Conservation (phyloP, 2,888 invertebrate species). For the Nudaria mundana region DNA sequence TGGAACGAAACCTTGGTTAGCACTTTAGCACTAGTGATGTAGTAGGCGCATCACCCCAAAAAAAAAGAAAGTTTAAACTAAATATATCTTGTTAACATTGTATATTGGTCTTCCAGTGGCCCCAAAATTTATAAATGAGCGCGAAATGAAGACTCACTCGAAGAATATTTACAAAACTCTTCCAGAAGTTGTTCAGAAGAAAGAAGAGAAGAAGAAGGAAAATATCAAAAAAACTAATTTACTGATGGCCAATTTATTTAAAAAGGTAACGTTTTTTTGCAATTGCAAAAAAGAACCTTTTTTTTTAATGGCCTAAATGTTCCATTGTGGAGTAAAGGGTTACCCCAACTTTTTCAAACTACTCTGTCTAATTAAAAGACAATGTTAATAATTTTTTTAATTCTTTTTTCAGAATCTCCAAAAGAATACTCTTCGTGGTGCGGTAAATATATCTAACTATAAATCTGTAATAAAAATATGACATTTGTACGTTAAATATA, state of each 20-base stretch:
- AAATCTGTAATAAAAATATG: constrained; percentile 80
- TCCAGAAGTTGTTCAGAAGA: constrained; percentile 86
- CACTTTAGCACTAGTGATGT: too few species aligned
- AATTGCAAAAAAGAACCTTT: neutral
- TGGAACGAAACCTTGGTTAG: too few species aligned
- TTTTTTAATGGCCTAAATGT: too few species aligned
- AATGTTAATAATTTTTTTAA: neutral
- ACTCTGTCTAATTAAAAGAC: neutral
- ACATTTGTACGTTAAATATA: constrained; percentile 32
- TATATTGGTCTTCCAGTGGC: constrained; percentile 53
- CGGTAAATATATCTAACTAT: constrained; percentile 84
- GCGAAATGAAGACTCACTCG: constrained; percentile 72
- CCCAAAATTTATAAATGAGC: constrained; percentile 72
- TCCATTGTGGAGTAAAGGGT: too few species aligned
- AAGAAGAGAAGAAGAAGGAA: constrained; percentile 81
- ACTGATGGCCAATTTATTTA: constrained; percentile 88
- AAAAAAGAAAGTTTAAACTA: too few species aligned
- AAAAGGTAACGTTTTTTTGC: too few species aligned
- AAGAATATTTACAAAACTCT: constrained; percentile 83
- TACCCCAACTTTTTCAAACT: too few species aligned
- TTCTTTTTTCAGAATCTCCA: constrained; percentile 83
- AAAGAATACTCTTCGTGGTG: constrained; percentile 83
- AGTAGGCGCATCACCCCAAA: too few species aligned
- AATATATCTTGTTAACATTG: too few species aligned
- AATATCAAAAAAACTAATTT: constrained; percentile 85